Base-by-base conservation (phyloP, 2,888 invertebrate species). In the Cerceris rybyensis region DNA sequence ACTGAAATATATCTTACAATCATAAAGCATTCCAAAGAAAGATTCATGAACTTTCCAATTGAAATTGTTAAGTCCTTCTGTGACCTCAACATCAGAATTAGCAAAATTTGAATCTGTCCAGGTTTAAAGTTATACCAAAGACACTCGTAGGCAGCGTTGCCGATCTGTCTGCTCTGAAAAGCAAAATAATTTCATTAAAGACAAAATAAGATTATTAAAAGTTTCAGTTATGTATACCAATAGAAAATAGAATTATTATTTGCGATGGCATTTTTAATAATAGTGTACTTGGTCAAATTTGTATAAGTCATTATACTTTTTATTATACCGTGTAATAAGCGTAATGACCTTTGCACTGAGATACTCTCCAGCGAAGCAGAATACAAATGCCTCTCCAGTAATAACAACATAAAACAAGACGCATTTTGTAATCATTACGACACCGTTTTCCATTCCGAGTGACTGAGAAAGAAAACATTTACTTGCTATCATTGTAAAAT, bases 51-150 rank as follows among this genome's bases (percentile, higher is more conserved):
- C 17, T 54, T 80, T 55, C 80, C 80, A 52, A 70, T 43, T 0
- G 70, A 70, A 7, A 79, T 42, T 13, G 55, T 60, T 7, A 80
- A n/a, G 46, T 66, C 69, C 41, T 66, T 80, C 46, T 80, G 80
- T 8, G 80, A 70, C 8, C 80, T 80, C 28, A 83, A 49, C 63
- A 78, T 72, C 50, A 80, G 42, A 16, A 82, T 49, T 6, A 78
- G 50, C 7, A 82, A 16, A 39, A 67, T 64, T 43, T 77, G 80
- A 14, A 50, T 75, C 39, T 85, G 78, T 16, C 55, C 67, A 1
- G 78, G 70, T 7, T 65, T 57, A 14, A 74, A 50, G 28, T 81
- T 66, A 59, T 87, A 87, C 86, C 86, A 86, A 7, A 59, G 13
- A n/a, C 66, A 69, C 6, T 81, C 68, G 43, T 86, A 86, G 0